Base-by-base conservation (phyloP, 2,888 invertebrate genomes). In the Lasioglossum villosulum region DNA sequence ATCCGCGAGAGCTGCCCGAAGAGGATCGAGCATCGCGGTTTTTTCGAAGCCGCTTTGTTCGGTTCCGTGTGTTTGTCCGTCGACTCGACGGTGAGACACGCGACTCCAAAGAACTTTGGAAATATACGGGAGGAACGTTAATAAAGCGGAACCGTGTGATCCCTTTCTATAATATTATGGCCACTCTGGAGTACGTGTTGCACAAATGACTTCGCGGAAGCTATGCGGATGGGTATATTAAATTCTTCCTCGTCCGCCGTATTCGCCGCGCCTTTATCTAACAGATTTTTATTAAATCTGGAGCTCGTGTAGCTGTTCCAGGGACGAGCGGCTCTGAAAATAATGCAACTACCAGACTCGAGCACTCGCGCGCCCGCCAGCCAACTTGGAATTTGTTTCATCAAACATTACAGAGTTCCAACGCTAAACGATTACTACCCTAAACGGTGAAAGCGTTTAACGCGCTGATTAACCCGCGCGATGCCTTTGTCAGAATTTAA, bases 211-310 rank as follows among this genome's bases (percentile, higher is more conserved):
- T 68, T 19, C 68, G 68, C 23, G 3, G 12, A 23, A 68, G 23
- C 37, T 37, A 37, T 37, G 68, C 19, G 23, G 37, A 68, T 37
- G 34, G 68, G 68, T 68, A 68, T 68, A 68, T 68, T 68, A 68
- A 68, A 68, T 68, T 68, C 23, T 68, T 68, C 39, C 56, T 12
- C 59, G 37, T 37, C 68, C 68, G 23, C 66, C 6, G 66, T 66
- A 19, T 66, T 66, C 66, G 34, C 19, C 68, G 10, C 37, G 23
- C 68, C 68, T 37, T 68, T 68, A 37, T 68, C 34, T 37, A 68
- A 68, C 68, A 37, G 68, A 68, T 68, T 68, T 68, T 68, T 68
- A 68, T 68, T 68, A 68, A 68, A 68, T 68, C 68, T 23, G 68
- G 23, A 12, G 68, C 30, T 30, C 23, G 37, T 68, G 37, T 68